Evolutionary conservation across 2,888 invertebrate genomes (phyloP), one percentile per base, ranked within the genome.

Genomic region (Melinaea menophilus): DNA sequence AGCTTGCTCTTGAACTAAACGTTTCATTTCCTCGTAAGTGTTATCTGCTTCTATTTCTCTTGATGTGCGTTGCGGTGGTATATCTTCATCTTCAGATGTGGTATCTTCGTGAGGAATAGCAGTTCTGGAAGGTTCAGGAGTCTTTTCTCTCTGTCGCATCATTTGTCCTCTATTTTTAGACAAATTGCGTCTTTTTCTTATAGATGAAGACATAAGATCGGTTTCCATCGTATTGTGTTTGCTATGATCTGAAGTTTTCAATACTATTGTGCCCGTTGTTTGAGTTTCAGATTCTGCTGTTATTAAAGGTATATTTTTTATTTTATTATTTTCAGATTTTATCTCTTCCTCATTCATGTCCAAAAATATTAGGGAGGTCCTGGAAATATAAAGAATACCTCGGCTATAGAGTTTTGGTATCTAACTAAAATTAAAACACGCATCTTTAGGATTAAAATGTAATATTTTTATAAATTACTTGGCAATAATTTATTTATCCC

Each of bases 111-210:
- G 88, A 35, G 90, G 90, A 34, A 92, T 79, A 35, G 86, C 86
- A 62, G 86, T 84, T 74, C 88, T 82, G 48, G 87, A 81, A 2
- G 91, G 90, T 72, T 91, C 91, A 5, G 91, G 91, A 11, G 91
- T 91, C 64, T 91, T 88, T 73, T 91, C 91, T 72, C 91, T 82
- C 63, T 89, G 88, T 64, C 90, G 83, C 9, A 88, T 79, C 63
- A 87, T 86, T 71, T 86, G 86, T 13, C 87, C 86, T 75, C 92
- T 86, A 68, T 92, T 92, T 74, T 92, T 93, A 0, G 93, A 92
- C 54, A 93, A 81, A 69, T 92, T 93, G 67, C 95, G 90, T 57
- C 94, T 90, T 72, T 93, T 93, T 62, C 93, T 91, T 51, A 93
- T 84, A 22, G 92, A 88, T 77, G 92, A 92, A 76, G 84, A 86